Percentiles rank a stretch among this genome's conserved stretches.
Evolutionary conservation across 2,113 vertebrate genomes (phyloP).

Genomic region (Leuciscus idus): DNA sequence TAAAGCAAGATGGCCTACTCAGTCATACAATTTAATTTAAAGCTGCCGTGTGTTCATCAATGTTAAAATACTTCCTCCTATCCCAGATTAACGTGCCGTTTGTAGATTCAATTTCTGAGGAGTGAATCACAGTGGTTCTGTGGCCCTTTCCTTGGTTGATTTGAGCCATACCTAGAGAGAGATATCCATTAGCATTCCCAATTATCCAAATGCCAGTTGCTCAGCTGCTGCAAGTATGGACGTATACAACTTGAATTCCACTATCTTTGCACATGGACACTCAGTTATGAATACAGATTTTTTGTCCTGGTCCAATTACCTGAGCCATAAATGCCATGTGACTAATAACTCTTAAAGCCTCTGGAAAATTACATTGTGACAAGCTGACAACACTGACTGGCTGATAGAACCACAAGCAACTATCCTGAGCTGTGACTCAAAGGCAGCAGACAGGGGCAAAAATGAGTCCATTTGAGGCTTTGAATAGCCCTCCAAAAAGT

Average conservation of each 20-base stretch:
- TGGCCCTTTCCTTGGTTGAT: not conserved
- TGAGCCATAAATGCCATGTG: not conserved
- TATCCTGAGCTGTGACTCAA: not conserved
- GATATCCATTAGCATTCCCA: not conserved
- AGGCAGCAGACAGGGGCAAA: not conserved
- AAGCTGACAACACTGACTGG: not conserved
- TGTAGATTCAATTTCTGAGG: not conserved
- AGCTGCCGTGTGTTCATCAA: not conserved
- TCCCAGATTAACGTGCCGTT: not conserved
- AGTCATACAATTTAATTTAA: not conserved
- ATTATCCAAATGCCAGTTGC: not conserved
- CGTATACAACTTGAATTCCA: not conserved
- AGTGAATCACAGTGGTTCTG: not conserved
- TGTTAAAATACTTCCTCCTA: not conserved
- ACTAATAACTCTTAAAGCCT: not conserved
- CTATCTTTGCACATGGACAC: not conserved
- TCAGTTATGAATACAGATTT: not conserved
- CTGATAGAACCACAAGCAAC: not conserved
- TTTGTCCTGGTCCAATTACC: not conserved
- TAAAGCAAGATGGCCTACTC: not conserved
- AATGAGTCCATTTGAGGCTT: not conserved
- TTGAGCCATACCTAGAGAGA: not conserved
- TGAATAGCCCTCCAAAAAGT: not conserved
- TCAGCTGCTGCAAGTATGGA: not conserved
- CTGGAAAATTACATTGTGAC: not conserved